Evolutionary conservation across 2,888 invertebrate genomes (phyloP).

Genomic region (Sarcophaga variegata): DNA sequence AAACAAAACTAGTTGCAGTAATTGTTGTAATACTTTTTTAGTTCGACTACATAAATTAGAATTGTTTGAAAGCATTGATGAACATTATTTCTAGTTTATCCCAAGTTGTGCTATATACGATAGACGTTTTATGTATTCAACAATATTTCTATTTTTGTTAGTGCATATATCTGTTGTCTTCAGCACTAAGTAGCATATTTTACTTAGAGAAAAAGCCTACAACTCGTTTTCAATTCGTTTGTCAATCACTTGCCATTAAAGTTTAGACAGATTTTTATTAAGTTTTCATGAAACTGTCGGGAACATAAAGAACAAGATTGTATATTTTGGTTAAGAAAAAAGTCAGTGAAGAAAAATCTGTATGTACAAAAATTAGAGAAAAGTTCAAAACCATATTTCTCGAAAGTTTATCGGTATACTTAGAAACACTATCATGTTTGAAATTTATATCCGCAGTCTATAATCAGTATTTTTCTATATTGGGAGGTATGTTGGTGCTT

Average conservation of each 20-base stretch:
- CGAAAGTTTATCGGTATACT: neutral
- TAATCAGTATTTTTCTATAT: neutral
- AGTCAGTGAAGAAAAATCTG: no score
- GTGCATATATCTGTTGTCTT: no score
- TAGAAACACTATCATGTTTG: neutral
- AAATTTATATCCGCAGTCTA: neutral
- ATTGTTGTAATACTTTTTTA: neutral
- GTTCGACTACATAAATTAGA: no score
- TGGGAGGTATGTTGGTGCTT: neutral
- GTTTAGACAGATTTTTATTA: neutral
- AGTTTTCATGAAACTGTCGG: slow-evolving; percentile 29
- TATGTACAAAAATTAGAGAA: no score
- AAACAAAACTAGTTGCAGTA: neutral
- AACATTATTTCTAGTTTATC: neutral
- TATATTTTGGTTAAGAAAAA: neutral
- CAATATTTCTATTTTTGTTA: no score
- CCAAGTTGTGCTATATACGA: neutral
- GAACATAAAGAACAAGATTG: neutral
- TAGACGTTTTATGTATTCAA: no score
- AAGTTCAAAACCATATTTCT: no score
- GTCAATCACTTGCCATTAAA: slow-evolving; percentile 27
- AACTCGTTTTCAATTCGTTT: neutral
- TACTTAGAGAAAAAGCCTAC: neutral
- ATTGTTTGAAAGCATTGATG: no score
- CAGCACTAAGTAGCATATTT: neutral